These are phyloP conservation scores for Spilosoma lubricipeda DNA, from an alignment of 2,888 invertebrate genomes.

Conservation along the genomic window DNA sequence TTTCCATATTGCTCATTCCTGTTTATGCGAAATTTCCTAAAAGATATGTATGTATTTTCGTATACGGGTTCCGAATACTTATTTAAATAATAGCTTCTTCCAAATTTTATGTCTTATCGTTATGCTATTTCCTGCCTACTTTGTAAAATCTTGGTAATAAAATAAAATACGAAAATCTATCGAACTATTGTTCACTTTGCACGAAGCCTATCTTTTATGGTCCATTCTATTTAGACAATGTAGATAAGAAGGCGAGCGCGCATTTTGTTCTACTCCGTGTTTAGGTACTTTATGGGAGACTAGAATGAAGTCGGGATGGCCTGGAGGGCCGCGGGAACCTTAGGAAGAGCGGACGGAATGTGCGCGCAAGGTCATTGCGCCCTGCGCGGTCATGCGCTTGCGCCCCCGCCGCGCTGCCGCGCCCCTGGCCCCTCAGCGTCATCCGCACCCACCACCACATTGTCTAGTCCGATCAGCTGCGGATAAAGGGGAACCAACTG, in stretches of 20 bases:
- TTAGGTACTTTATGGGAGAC: conserved; percentile 67
- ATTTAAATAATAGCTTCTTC: background rate
- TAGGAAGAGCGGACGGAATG: conserved; percentile 80
- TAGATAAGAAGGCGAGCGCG: conserved; percentile 51
- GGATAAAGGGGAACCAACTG: conserved; percentile 81
- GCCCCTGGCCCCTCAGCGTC: conserved; percentile 53
- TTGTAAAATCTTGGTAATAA: conserved; percentile 1
- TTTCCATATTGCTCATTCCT: background rate
- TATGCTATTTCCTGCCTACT: background rate
- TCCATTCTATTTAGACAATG: conserved; percentile 60
- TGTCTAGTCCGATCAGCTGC: conserved; percentile 82
- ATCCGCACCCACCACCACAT: conserved; percentile 71
- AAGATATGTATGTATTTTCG: background rate
- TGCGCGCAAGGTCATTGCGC: conserved; percentile 86
- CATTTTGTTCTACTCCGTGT: conserved; percentile 44
- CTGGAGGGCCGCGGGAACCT: conserved; percentile 75
- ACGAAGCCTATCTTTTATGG: conserved; percentile 41
- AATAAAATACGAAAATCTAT: conserved; percentile 29
- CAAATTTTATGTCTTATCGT: background rate
- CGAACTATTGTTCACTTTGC: conserved; percentile 26
- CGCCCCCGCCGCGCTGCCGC: conserved; percentile 61
- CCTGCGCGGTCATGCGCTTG: conserved; percentile 85
- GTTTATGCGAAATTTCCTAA: background rate
- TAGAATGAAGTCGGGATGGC: conserved; percentile 67
- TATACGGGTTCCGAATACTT: background rate